Evolutionary conservation across 2,113 vertebrate species (phyloP).

Genomic region (Gallinago media): DNA sequence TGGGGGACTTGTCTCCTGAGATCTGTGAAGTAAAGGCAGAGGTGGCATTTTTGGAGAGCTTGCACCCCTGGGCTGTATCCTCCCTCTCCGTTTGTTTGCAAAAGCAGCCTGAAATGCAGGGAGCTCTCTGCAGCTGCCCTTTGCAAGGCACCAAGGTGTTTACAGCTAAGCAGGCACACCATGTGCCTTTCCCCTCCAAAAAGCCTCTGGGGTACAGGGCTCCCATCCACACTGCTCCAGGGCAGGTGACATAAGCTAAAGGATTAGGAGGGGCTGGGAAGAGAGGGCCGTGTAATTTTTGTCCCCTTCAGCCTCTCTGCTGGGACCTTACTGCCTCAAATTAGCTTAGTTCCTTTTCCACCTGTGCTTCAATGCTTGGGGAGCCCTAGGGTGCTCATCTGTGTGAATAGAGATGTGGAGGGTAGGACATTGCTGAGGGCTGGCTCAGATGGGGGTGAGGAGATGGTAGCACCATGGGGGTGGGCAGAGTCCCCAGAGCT

Average conservation of each 20-base stretch:
- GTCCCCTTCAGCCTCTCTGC: background rate
- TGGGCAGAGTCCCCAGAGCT: background rate
- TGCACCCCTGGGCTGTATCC: background rate
- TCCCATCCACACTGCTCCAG: background rate
- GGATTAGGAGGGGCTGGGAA: background rate
- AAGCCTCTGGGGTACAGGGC: background rate
- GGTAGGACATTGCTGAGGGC: background rate
- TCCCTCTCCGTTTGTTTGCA: fast-evolving
- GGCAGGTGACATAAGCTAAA: background rate
- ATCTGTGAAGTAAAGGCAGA: background rate
- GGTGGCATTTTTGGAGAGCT: background rate
- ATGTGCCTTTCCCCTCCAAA: background rate
- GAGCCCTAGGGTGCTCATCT: background rate
- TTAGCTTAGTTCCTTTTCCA: background rate
- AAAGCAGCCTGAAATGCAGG: background rate
- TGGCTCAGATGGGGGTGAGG: background rate
- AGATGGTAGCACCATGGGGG: background rate
- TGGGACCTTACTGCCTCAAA: background rate
- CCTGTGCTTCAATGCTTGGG: fast-evolving
- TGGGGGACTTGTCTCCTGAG: background rate
- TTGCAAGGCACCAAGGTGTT: background rate
- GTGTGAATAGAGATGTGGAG: background rate
- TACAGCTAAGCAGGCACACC: background rate
- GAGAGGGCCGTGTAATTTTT: background rate
- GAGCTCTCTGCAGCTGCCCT: background rate